phyloP scores from a whole-genome alignment of 2,113 vertebrate genomes.

The Mesembrinibis cayennensis region DNA sequence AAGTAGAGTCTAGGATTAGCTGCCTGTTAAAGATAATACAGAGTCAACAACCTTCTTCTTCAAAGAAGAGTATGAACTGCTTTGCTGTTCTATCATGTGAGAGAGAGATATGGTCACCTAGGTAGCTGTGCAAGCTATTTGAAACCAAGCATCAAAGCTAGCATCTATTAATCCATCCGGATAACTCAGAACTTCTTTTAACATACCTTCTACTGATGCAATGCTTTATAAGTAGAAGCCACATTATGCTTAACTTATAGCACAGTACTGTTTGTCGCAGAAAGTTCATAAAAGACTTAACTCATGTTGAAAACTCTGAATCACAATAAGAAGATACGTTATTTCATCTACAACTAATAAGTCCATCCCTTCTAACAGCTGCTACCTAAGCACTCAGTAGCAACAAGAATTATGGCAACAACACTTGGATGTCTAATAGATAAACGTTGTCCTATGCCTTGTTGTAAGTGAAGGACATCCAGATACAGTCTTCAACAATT shows the following conservation, averaged over 20 bases:
- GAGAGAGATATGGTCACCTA: not conserved
- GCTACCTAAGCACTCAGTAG: not conserved
- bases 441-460: not conserved
- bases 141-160: not conserved
- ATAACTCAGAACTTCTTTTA: not conserved
- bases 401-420: not conserved
- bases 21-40: not conserved
- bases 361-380: not conserved
- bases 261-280: not conserved
- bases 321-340: rapidly evolving
- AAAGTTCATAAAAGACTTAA: not conserved
- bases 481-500: not conserved
- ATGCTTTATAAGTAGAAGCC: not conserved
- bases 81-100: not conserved
- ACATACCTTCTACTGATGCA: not conserved
- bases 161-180: not conserved
- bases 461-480: not conserved
- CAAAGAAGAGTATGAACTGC: not conserved
- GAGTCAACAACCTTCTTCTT: not conserved
- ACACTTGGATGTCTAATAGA: not conserved
- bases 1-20: not conserved
- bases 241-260: not conserved
- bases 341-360: not conserved
- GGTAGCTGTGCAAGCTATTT: not conserved
- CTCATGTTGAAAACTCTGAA: not conserved